Conservation (phyloP, 1,140 invertebrate genomes). For the Achatina immaculata region DNA sequence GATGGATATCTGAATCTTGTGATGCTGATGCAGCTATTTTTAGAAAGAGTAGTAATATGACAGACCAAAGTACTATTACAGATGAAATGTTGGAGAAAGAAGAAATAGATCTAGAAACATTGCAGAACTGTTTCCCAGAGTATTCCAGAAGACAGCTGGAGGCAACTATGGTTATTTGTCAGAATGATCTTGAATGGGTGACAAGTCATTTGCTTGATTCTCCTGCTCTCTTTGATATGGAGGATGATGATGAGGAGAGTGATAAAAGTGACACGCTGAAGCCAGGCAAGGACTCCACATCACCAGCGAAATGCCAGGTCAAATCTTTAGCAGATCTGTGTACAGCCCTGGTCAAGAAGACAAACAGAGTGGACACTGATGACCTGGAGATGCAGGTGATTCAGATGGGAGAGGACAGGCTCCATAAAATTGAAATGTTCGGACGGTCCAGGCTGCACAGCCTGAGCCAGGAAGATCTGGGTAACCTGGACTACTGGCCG, state of each 20-base stretch:
- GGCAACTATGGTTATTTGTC: slow-evolving; percentile 26
- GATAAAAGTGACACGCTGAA: not conserved
- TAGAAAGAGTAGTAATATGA: not conserved
- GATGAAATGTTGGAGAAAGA: slow-evolving; percentile 34
- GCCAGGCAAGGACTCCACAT: not conserved
- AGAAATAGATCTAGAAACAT: slow-evolving; percentile 26
- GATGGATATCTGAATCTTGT: not conserved
- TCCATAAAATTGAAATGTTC: slow-evolving; percentile 21
- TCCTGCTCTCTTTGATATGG: slow-evolving; percentile 11
- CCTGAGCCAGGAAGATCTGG: not conserved
- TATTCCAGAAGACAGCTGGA: slow-evolving; percentile 33
- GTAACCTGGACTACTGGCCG: not conserved
- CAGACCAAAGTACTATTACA: slow-evolving; percentile 32
- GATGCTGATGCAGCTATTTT: not conserved
- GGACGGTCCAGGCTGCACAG: not conserved
- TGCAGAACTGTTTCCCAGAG: slow-evolving; percentile 37
- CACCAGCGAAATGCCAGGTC: not conserved
- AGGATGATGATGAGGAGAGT: slow-evolving; percentile 17
- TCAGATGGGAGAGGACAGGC: slow-evolving; percentile 5
- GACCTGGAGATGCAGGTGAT: slow-evolving; percentile 37
- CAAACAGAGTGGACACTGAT: slow-evolving; percentile 1
- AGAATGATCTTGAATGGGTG: slow-evolving; percentile 37
- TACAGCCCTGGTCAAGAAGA: not conserved
- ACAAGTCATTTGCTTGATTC: slow-evolving; percentile 30
- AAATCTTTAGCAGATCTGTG: slow-evolving; percentile 26